Base-by-base conservation (phyloP, 2,113 vertebrate genomes). In the Ciconia stormi region DNA sequence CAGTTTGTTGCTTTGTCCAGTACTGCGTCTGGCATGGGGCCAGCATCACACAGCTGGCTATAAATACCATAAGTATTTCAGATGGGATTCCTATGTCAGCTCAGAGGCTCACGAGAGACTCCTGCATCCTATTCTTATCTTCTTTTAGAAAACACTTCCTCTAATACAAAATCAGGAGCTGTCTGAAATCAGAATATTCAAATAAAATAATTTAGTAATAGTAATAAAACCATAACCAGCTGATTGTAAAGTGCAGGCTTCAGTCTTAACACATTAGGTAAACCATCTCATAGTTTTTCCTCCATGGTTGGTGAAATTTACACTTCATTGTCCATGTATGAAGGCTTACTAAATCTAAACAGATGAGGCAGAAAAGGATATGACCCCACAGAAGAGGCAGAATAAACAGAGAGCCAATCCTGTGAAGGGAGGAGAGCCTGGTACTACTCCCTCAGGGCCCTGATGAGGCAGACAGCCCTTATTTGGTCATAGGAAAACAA, bases 371-470 rank as follows among this genome's bases (percentile, higher is more conserved):
- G 63, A 85, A 59, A 22, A 17, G 4, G 52, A 9, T 58, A 42
- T 34, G 6, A n/a, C 22, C 50, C 4, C 34, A 56, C 5, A 11
- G 18, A 90, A n/a, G 5, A 38, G 21, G 7, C 6, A 30, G 67
- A 74, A 79, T 36, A 79, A 86, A 79, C 6, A 61, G 15, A 29
- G 9, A 27, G 4, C 5, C n/a, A 17, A 52, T 63, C 11, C 30
- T 72, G 26, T 2, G 4, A 76, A 42, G 10, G 8, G 3, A n/a
- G 26, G n/a, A 72, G 14, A 65, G 7, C 2, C 4, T 87, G 13
- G 1, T 38, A 5, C 6, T 26, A 7, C 10, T 70, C 6, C 1
- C 22, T 47, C 23, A 44, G 61, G 20, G 46, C 23, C 1, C 2
- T 23, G 27, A 13, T 14, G 25, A 32, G 7, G 27, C 11, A 58